phyloP scores from a whole-genome alignment of 2,113 vertebrate species.

The Oryzias celebensis region DNA sequence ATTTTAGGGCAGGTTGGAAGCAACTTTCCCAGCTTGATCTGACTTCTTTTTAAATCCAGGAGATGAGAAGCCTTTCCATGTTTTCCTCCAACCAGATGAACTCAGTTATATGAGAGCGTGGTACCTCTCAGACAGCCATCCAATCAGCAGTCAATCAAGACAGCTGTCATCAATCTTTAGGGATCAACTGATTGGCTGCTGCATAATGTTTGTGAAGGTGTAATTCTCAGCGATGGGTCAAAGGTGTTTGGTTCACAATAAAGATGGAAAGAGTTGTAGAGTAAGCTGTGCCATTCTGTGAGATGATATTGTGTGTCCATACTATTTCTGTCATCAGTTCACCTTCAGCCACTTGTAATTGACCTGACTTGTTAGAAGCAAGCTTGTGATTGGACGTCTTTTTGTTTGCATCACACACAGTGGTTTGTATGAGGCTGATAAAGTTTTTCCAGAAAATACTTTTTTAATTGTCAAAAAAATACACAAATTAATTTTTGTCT shows the following conservation, averaged over 20 bases:
- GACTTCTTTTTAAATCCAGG: slow-evolving; percentile 3
- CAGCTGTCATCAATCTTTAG: slow-evolving; percentile 58
- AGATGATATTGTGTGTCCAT: no score
- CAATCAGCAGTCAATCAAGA: slow-evolving; percentile 39
- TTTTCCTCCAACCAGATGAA: slow-evolving; percentile 51
- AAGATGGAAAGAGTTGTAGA: slow-evolving; percentile 48
- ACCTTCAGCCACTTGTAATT: no score
- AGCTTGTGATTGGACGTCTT: no score
- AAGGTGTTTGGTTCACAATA: slow-evolving; percentile 26
- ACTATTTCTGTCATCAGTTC: no score
- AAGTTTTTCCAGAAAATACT: no score
- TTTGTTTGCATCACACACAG: no score
- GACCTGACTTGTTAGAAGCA: no score
- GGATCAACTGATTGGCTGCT: slow-evolving; percentile 55
- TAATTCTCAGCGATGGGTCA: slow-evolving; percentile 43
- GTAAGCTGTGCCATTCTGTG: no score
- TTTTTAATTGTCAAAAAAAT: no score
- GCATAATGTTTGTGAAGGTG: slow-evolving; percentile 52
- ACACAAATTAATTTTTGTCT: no score
- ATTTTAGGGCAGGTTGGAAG: slow-evolving; percentile 15
- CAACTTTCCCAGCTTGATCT: no score
- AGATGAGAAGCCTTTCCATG: slow-evolving; percentile 37
- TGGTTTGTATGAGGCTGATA: no score
- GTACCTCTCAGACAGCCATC: slow-evolving; percentile 37
- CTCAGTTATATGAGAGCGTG: slow-evolving; percentile 51